Evolutionary conservation across 2,888 invertebrate species (phyloP).

Genomic region (Pecten maximus): DNA sequence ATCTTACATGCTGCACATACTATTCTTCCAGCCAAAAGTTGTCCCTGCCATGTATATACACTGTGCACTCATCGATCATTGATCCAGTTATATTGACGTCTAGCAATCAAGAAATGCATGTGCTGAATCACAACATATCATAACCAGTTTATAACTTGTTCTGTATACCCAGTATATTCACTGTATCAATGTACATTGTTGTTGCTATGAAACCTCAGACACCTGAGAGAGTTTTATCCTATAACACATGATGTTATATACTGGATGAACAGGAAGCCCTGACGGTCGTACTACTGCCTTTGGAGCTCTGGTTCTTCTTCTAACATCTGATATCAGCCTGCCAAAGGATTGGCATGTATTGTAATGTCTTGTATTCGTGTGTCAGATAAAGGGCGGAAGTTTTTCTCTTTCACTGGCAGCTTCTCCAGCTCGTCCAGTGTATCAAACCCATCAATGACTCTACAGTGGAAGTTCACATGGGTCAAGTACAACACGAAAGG

Average conservation of each 20-base stretch:
- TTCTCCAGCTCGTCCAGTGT: slow-evolving; percentile 97
- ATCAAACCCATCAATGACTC: slow-evolving; percentile 98
- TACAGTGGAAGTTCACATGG: slow-evolving; percentile 84
- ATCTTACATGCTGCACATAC: too few relatives aligned
- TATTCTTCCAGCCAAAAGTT: too few relatives aligned
- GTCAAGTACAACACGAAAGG: neutral
- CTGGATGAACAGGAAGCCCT: neutral
- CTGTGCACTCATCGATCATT: too few relatives aligned
- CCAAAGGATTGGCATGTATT: slow-evolving; percentile 99
- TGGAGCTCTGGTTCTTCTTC: neutral
- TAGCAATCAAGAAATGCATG: neutral
- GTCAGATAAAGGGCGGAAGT: slow-evolving; percentile 93
- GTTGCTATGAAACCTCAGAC: neutral
- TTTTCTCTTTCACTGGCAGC: slow-evolving; percentile 95
- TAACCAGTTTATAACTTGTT: neutral
- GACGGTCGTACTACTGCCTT: neutral
- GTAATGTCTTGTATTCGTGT: slow-evolving; percentile 93
- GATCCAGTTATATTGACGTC: neutral
- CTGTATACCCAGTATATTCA: too few relatives aligned
- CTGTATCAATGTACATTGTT: neutral
- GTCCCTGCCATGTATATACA: too few relatives aligned
- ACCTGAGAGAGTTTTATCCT: too few relatives aligned
- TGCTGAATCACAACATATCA: neutral
- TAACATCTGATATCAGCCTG: slow-evolving; percentile 81
- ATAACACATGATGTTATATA: too few relatives aligned